Evolutionary conservation across 1,140 invertebrate species (phyloP).

Genomic region (Papilio polytes): DNA sequence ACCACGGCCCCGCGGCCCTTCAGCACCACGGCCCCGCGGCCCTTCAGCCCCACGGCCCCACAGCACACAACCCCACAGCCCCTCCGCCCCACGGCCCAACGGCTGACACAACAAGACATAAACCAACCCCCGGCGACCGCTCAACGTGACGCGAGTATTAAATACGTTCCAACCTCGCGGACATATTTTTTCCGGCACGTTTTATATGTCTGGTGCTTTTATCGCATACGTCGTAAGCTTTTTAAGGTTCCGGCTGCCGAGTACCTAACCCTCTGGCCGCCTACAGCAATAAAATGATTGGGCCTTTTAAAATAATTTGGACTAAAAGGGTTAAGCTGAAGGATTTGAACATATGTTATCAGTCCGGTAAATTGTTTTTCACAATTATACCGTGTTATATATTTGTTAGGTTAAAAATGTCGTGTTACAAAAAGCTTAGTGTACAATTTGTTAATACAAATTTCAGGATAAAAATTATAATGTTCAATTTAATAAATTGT

Average conservation of each 20-base stretch:
- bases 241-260: constrained; percentile 21
- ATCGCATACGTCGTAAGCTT: constrained; percentile 29
- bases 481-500: neutral
- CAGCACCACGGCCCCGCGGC: neutral
- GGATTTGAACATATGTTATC: neutral
- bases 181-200: constrained; percentile 36
- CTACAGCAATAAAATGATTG: constrained; percentile 1
- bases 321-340: constrained; percentile 1
- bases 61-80: neutral
- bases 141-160: constrained; percentile 24
- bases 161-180: constrained; percentile 4
- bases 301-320: neutral
- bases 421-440: too few relatives aligned
- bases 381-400: neutral
- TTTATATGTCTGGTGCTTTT: constrained; percentile 26
- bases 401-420: neutral
- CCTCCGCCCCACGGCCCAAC: neutral
- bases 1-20: neutral
- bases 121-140: constrained; percentile 15
- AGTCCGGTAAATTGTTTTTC: neutral
- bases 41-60: neutral
- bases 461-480: neutral
- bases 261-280: neutral
- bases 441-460: neutral
- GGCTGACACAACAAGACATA: constrained; percentile 28